These are phyloP conservation scores for Argyresthia goedartella DNA, from an alignment of 2,888 invertebrate species.

Conservation along the genomic window DNA sequence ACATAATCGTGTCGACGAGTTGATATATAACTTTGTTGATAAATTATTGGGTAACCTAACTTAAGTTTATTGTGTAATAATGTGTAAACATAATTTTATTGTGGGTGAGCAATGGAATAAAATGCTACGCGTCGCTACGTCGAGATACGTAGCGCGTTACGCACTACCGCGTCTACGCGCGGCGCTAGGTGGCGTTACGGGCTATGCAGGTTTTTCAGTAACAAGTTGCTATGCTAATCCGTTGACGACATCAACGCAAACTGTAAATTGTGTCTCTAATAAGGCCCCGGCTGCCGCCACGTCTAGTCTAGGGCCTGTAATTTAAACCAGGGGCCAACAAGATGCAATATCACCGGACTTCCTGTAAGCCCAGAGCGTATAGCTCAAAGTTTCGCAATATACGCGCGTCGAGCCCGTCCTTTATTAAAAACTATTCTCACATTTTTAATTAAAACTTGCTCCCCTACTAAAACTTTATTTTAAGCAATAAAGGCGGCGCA, in stretches of 20 bases:
- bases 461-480: constrained; percentile 69
- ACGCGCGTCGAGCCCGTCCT: constrained; percentile 63
- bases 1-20: constrained; percentile 13
- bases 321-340: constrained; percentile 11
- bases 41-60: constrained; percentile 6
- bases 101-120: not conserved
- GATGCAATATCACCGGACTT: constrained; percentile 53
- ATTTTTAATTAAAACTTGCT: constrained; percentile 72
- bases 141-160: not conserved
- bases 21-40: constrained; percentile 7
- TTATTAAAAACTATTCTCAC: constrained; percentile 72
- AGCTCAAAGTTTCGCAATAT: constrained; percentile 70
- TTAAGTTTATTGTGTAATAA: not conserved
- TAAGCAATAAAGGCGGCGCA: constrained; percentile 70
- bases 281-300: no score
- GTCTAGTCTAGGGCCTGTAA: no score
- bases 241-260: no score
- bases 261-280: no score
- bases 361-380: constrained; percentile 57
- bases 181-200: constrained; percentile 7
- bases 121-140: not conserved
- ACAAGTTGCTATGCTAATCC: no score
- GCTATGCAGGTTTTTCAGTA: no score
- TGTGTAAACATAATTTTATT: no score
- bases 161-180: constrained; percentile 7